These are phyloP conservation scores for Geococcyx californianus DNA, from an alignment of 2,113 vertebrate genomes.

Conservation along the genomic window DNA sequence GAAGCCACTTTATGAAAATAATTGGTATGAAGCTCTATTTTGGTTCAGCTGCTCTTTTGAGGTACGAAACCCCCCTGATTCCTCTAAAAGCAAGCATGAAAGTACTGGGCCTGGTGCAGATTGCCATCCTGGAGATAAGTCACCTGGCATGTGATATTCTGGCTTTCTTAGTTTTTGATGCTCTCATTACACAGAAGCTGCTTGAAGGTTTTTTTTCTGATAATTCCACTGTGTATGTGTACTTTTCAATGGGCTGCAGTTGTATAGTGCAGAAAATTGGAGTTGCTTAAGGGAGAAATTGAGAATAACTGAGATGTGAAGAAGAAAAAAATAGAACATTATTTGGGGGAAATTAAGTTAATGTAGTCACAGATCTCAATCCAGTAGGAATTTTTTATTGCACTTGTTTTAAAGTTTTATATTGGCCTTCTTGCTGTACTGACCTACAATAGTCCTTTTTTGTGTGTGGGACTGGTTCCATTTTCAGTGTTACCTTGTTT, in stretches of 20 bases:
- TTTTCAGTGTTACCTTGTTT: neutral
- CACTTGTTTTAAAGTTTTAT: neutral
- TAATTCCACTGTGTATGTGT: neutral
- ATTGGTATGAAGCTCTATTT: neutral
- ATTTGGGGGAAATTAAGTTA: neutral
- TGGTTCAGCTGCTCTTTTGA: neutral
- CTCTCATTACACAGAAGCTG: neutral
- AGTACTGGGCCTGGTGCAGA: neutral
- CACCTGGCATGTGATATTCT: neutral
- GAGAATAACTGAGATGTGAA: neutral
- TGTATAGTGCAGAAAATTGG: neutral
- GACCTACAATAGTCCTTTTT: neutral
- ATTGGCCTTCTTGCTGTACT: neutral
- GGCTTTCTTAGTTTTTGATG: neutral
- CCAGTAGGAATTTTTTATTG: neutral
- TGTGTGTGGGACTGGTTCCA: neutral
- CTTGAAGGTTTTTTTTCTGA: neutral
- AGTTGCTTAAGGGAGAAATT: neutral
- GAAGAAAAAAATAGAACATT: neutral
- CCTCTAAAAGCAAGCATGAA: neutral
- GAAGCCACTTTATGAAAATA: neutral
- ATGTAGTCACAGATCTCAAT: neutral
- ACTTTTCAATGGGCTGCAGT: neutral
- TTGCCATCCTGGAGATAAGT: neutral
- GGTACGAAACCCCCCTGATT: neutral